These are phyloP conservation scores for Propithecus coquereli DNA, from an alignment of 2,113 vertebrate genomes.

Conservation along the genomic window DNA sequence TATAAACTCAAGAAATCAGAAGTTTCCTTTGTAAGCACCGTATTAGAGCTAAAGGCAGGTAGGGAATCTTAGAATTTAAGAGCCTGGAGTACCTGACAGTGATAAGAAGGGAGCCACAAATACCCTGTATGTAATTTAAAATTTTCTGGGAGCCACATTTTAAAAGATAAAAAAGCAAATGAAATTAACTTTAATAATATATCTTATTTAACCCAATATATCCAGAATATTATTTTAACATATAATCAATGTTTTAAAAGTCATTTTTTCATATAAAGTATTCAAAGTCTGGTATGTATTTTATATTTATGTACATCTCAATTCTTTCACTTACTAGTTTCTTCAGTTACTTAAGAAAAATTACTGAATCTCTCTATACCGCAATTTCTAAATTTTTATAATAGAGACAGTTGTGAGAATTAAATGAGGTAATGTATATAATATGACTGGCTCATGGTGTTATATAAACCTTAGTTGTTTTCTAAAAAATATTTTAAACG, in stretches of 20 bases:
- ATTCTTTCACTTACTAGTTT: not conserved
- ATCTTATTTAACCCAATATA: not conserved
- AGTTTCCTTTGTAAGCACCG: not conserved
- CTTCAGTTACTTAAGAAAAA: not conserved
- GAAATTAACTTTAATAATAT: conserved; percentile 8
- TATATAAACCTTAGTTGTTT: not conserved
- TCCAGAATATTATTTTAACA: not conserved
- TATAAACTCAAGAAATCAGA: not conserved
- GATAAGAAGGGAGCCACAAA: not conserved
- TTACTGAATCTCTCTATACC: not conserved
- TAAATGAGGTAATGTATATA: not conserved
- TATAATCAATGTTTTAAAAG: not conserved
- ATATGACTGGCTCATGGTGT: not conserved
- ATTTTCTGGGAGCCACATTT: not conserved
- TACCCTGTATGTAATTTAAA: not conserved
- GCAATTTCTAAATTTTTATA: not conserved
- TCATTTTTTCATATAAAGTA: not conserved
- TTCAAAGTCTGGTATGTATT: not conserved
- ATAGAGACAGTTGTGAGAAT: not conserved
- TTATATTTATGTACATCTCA: not conserved
- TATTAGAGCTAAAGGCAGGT: not conserved
- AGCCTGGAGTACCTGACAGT: not conserved
- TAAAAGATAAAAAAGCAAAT: not conserved
- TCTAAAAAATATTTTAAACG: not conserved
- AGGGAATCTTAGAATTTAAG: not conserved